Percentiles rank a stretch among this genome's conserved stretches.
Evolutionary conservation across 2,888 invertebrate species (phyloP).

Genomic region (Pheosia gnoma): DNA sequence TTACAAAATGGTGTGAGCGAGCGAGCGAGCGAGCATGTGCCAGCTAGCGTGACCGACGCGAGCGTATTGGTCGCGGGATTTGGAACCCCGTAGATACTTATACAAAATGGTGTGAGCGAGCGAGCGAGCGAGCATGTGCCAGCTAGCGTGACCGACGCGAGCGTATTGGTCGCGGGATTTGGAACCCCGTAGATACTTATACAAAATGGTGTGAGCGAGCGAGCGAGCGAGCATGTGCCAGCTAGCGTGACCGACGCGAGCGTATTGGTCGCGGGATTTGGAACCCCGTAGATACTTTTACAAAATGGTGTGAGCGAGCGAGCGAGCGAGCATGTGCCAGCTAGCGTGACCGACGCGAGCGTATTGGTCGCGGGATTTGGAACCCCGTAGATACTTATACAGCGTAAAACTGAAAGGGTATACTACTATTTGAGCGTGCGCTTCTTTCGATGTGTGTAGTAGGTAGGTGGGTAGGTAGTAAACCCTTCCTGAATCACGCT

Average conservation of each 20-base stretch:
- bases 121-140: neutral
- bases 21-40: neutral
- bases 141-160: too few species aligned
- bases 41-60: too few species aligned
- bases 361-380: neutral
- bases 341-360: too few species aligned
- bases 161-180: neutral
- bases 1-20: too few species aligned
- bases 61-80: neutral
- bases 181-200: neutral
- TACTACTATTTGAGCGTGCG: too few species aligned
- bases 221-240: neutral
- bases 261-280: neutral
- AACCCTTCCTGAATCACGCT: too few species aligned
- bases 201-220: neutral
- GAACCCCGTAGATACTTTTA: neutral
- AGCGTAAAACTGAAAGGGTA: neutral
- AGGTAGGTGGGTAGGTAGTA: too few species aligned
- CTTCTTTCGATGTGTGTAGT: too few species aligned
- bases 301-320: neutral
- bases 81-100: neutral
- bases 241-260: too few species aligned
- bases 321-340: neutral
- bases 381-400: neutral
- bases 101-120: neutral